These are phyloP conservation scores for Oryzias woworae DNA, from an alignment of 2,113 vertebrate species.

Conservation along the genomic window DNA sequence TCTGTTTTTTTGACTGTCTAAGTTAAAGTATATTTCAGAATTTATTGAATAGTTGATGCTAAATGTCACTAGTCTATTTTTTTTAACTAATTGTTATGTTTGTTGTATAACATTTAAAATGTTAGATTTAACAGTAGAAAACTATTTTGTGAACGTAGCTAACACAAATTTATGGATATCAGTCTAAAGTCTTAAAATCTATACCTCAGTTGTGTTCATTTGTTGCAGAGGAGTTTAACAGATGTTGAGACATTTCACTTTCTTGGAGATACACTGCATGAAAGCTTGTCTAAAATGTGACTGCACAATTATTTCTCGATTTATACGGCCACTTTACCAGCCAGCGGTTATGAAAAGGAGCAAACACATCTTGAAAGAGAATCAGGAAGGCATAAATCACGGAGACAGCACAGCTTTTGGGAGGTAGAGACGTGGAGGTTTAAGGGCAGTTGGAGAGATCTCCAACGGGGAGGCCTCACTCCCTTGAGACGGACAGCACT, in stretches of 20 bases:
- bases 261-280: slow-evolving; percentile 25
- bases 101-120: slow-evolving; percentile 74
- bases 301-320: slow-evolving; percentile 12
- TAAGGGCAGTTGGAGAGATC: slow-evolving; percentile 17
- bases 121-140: slow-evolving; percentile 60
- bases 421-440: slow-evolving; percentile 15
- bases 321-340: background rate
- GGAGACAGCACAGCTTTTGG: slow-evolving; percentile 16
- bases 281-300: slow-evolving; percentile 13
- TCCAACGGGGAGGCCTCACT: slow-evolving; percentile 9
- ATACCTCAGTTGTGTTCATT: slow-evolving; percentile 68
- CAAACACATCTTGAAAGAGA: slow-evolving; percentile 7
- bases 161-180: slow-evolving; percentile 44
- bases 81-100: slow-evolving; percentile 71
- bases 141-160: slow-evolving; percentile 72
- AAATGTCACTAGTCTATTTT: slow-evolving; percentile 69
- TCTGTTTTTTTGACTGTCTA: slow-evolving; percentile 64
- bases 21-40: slow-evolving; percentile 68
- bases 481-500: slow-evolving; percentile 16
- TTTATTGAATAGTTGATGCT: slow-evolving; percentile 60
- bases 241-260: slow-evolving; percentile 23
- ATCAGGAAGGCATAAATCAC: background rate
- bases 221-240: slow-evolving; percentile 31
- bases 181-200: slow-evolving; percentile 50
- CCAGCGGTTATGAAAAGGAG: slow-evolving; percentile 2